Percentiles rank a stretch among this genome's conserved stretches.
Evolutionary conservation across 2,797 vertebrate genomes (phyloP).

Genomic region (Eremophila alpestris): DNA sequence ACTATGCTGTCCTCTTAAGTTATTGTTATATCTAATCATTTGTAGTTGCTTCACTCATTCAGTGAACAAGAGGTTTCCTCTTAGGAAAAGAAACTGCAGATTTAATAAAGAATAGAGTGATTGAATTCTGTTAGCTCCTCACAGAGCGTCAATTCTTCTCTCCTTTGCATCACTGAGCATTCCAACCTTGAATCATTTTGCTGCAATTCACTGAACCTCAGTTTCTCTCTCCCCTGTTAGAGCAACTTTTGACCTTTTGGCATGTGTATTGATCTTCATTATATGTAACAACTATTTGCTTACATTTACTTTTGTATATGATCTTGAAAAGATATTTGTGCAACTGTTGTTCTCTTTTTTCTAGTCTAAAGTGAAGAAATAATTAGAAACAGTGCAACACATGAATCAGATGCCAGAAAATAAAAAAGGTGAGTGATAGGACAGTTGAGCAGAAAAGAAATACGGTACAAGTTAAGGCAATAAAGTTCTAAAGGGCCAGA

Average conservation of each 20-base stretch:
- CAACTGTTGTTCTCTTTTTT: background rate
- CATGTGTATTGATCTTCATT: background rate
- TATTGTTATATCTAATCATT: background rate
- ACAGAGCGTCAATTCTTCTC: background rate
- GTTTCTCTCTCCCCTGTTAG: background rate
- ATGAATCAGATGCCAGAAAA: background rate
- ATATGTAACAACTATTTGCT: background rate
- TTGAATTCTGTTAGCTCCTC: background rate
- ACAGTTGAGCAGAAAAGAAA: background rate
- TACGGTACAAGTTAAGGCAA: background rate
- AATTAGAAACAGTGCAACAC: slow-evolving; percentile 35
- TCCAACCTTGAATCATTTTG: background rate
- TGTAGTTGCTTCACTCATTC: background rate
- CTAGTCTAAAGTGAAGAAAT: slow-evolving; percentile 53
- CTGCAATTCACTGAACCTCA: background rate
- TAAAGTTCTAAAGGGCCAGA: background rate
- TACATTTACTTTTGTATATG: background rate
- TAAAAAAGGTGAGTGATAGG: background rate
- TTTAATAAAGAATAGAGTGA: background rate
- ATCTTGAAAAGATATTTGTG: background rate
- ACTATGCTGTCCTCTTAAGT: background rate
- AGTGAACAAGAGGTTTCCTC: background rate
- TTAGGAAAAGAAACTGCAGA: background rate
- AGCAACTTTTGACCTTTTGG: background rate
- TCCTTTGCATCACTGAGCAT: background rate